A percentile compares a stretch with the other conserved stretches of the same genome.
These are phyloP conservation scores for Sabatieria punctata DNA, from an alignment of 2,888 invertebrate species.

Conservation along the genomic window DNA sequence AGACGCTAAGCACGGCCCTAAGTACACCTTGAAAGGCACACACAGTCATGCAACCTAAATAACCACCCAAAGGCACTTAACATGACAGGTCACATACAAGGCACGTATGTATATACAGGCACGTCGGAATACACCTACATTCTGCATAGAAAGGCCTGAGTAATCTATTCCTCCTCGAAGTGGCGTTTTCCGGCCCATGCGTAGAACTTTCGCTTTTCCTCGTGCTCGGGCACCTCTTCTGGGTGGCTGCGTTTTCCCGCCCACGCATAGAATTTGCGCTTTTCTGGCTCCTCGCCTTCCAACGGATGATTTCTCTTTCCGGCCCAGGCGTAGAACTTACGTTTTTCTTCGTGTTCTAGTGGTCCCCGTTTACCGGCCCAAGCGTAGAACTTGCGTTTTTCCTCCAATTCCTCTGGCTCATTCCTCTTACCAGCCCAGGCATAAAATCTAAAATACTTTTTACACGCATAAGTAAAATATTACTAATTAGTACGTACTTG, in stretches of 20 bases:
- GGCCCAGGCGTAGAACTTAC: neutral
- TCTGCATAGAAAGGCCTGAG: too few species aligned
- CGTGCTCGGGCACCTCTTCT: neutral
- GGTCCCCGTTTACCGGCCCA: conserved; percentile 7
- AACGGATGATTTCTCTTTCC: neutral
- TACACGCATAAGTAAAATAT: neutral
- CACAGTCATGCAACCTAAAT: too few species aligned
- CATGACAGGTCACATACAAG: too few species aligned
- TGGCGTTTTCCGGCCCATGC: conserved; percentile 7
- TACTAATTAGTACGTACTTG: too few species aligned
- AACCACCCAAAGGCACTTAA: too few species aligned
- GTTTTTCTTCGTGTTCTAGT: too few species aligned
- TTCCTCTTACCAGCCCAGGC: conserved; percentile 4
- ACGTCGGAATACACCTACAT: too few species aligned
- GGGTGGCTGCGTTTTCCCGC: neutral
- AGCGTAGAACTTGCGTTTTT: conserved; percentile 6
- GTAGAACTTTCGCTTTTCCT: conserved; percentile 9
- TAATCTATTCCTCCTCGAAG: neutral
- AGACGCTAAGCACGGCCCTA: too few species aligned
- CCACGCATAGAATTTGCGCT: neutral
- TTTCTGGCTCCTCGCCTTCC: neutral
- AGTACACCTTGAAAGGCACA: too few species aligned
- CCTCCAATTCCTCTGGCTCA: neutral
- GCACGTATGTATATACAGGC: too few species aligned
- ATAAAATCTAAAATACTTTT: conserved; percentile 2